These are phyloP conservation scores for Takifugu bimaculatus DNA, from an alignment of 2,113 vertebrate species.

Conservation along the genomic window DNA sequence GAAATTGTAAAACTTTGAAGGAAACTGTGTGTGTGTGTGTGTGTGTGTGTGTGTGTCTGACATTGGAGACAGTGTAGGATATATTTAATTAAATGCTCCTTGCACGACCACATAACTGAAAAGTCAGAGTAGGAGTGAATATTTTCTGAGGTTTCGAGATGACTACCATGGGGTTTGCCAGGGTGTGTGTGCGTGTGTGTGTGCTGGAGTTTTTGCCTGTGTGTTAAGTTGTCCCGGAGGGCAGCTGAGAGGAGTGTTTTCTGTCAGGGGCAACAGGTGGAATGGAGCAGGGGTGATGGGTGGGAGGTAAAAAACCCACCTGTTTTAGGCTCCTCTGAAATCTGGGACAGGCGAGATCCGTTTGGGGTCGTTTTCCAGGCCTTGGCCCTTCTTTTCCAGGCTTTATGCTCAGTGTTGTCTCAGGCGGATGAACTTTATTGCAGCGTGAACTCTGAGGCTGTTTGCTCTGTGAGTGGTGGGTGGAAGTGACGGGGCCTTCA, in stretches of 20 bases:
- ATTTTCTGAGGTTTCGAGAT: constrained; percentile 24
- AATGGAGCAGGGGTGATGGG: constrained; percentile 36
- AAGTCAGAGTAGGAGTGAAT: constrained; percentile 8
- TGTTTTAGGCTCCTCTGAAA: constrained; percentile 47
- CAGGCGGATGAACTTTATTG: constrained; percentile 29
- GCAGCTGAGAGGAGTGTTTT: constrained; percentile 50
- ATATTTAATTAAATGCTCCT: background rate
- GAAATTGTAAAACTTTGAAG: too few species aligned
- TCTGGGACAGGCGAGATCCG: constrained; percentile 33
- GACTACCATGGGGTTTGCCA: background rate
- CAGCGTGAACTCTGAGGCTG: constrained; percentile 30
- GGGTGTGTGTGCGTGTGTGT: constrained; percentile 6
- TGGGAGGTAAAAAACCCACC: constrained; percentile 33
- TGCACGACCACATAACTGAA: background rate
- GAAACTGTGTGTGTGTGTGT: too few species aligned
- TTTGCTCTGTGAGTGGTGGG: constrained; percentile 18
- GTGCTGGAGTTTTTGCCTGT: constrained; percentile 2
- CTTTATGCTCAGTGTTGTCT: constrained; percentile 14
- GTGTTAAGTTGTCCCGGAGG: constrained; percentile 32
- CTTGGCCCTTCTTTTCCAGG: constrained; percentile 36
- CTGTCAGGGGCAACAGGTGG: constrained; percentile 67
- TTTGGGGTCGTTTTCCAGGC: constrained; percentile 25
- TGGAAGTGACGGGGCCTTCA: constrained; percentile 30
- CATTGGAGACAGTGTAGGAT: background rate
- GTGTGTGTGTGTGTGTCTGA: background rate